phyloP scores from a whole-genome alignment of 30 jellyfish, hydroid and myxozoan genomes.

The Turritopsis dohrnii region DNA sequence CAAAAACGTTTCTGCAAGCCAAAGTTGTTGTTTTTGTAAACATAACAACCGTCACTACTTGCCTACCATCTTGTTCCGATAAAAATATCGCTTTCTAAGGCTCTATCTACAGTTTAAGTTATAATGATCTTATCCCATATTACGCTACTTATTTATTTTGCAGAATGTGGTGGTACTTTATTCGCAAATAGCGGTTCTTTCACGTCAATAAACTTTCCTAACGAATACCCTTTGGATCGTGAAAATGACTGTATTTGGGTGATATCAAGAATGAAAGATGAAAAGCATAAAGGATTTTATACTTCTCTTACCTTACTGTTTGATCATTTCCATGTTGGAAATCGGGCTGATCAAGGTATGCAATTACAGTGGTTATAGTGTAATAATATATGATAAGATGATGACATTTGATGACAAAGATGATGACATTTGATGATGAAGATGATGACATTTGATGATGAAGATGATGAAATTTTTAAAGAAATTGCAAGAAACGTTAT shows the following conservation, averaged over 20 bases:
- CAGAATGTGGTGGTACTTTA: slow-evolving; percentile 83
- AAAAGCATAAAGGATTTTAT: neutral
- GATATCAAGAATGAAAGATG: slow-evolving; percentile 24
- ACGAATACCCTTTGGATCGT: slow-evolving; percentile 9
- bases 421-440: too few species aligned
- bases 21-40: too few species aligned
- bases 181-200: slow-evolving; percentile 45
- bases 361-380: neutral
- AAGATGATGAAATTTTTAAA: too few species aligned
- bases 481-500: too few species aligned
- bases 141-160: neutral
- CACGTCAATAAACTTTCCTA: slow-evolving; percentile 25
- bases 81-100: too few species aligned
- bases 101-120: neutral
- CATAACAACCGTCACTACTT: too few species aligned
- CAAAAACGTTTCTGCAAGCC: too few species aligned
- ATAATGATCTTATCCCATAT: too few species aligned
- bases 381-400: too few species aligned
- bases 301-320: slow-evolving; percentile 49
- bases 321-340: slow-evolving; percentile 70
- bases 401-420: too few species aligned
- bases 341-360: neutral
- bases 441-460: too few species aligned
- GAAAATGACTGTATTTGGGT: slow-evolving; percentile 78
- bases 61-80: too few species aligned